These are phyloP conservation scores for Prunella strophiata DNA, from an alignment of 2,797 vertebrate species.

Conservation along the genomic window DNA sequence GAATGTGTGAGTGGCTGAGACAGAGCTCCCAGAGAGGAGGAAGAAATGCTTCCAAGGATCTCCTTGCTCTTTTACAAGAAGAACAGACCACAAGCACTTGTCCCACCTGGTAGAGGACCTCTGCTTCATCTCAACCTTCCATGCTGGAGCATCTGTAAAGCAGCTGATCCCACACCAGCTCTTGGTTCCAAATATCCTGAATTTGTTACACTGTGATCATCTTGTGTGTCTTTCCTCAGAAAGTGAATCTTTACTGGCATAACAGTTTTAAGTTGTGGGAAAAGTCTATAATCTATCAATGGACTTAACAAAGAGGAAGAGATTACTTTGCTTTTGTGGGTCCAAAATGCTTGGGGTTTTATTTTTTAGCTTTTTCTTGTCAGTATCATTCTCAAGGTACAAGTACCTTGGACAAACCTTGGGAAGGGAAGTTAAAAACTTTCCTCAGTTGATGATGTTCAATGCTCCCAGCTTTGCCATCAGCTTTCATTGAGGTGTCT, in stretches of 20 bases:
- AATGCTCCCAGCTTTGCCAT: background rate
- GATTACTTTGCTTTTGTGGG: background rate
- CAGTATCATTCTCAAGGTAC: rapidly evolving
- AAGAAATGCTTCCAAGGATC: background rate
- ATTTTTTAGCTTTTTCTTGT: background rate
- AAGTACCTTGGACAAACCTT: background rate
- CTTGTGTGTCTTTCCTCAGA: background rate
- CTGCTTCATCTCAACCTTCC: background rate
- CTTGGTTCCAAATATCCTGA: background rate
- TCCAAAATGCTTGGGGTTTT: background rate
- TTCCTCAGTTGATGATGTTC: background rate
- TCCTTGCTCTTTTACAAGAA: background rate
- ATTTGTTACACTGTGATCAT: background rate
- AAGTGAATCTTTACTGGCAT: background rate
- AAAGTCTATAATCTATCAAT: background rate
- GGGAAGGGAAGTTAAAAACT: background rate
- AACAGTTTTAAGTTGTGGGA: background rate
- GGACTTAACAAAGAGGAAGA: background rate
- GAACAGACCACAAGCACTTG: rapidly evolving
- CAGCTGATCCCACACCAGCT: background rate
- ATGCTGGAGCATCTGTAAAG: background rate
- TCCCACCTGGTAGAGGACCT: background rate
- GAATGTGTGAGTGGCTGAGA: background rate
- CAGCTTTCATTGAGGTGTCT: background rate
- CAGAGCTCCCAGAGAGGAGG: background rate